Base-by-base conservation (phyloP, 2,888 invertebrate species). In the Halictus ligatus region DNA sequence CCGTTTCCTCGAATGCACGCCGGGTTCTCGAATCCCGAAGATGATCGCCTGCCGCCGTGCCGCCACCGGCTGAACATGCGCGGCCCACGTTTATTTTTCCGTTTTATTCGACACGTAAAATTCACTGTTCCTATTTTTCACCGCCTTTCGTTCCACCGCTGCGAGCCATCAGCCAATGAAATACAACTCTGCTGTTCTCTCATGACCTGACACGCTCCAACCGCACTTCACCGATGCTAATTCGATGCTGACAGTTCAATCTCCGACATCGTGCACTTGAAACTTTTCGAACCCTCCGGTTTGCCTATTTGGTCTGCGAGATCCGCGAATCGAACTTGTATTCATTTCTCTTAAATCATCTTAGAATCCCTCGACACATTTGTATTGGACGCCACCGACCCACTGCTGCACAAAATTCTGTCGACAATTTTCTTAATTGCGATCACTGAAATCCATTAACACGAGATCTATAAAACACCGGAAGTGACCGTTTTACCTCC, bases 61-160 rank as follows among this genome's bases (percentile, higher is more conserved):
- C 40, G 48, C 8, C 40, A 40, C 8, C 29, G 81, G 58, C 48
- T 58, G 67, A 75, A 64, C 75, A 58, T 74, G 79, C 78, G 35
- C 77, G 58, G 74, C 81, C 81, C 83, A 71, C 81, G 84, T 85
- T 90, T 91, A 89, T 91, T 91, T 85, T 80, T 67, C 76, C 50
- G 80, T 87, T 90, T 91, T 85, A 88, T 89, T 58, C 83, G 72
- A 78, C 71, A 73, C 88, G 86, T 89, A 91, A 88, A 87, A 85
- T 88, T 87, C 78, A 86, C 83, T 58, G 84, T 60, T 78, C 83
- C 82, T 78, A 80, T 86, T 90, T 84, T 72, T 50, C 43, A 73
- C 5, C 54, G 60, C 12, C 40, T 69, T 48, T 72, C 64, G 21
- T 46, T 40, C 43, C 73, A 12, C 46, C n/a, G 15, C 48, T 69